Evolutionary conservation across 2,113 vertebrate species (phyloP).

Genomic region (Microcebus murinus): DNA sequence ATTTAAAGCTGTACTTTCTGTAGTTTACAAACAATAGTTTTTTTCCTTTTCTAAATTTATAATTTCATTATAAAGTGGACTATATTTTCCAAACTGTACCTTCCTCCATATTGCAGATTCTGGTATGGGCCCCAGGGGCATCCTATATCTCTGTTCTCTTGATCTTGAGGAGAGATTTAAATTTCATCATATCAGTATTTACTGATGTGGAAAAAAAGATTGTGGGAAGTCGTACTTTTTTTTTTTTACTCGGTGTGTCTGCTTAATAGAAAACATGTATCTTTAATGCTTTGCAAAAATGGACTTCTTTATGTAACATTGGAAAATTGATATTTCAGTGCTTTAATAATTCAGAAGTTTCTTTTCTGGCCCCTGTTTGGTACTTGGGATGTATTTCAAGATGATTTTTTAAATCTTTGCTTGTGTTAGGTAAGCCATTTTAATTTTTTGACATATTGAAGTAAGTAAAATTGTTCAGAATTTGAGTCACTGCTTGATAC

Average conservation of each 20-base stretch:
- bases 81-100: background rate
- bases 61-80: background rate
- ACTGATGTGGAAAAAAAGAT: background rate
- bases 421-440: background rate
- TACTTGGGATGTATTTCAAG: constrained; percentile 1
- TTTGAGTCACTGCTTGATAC: background rate
- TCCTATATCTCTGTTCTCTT: background rate
- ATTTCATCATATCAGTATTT: background rate
- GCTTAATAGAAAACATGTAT: background rate
- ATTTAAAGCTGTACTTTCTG: background rate
- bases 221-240: background rate
- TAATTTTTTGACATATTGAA: background rate
- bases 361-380: constrained; percentile 15
- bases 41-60: background rate
- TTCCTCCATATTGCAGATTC: background rate
- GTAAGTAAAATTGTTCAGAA: background rate
- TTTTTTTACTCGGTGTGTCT: background rate
- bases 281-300: constrained; percentile 34
- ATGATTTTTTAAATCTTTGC: constrained; percentile 8
- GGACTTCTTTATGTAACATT: constrained; percentile 11
- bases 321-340: constrained; percentile 22
- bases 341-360: constrained; percentile 55
- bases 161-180: background rate
- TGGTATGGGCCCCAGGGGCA: background rate
- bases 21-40: background rate